Base-by-base conservation (phyloP, 2,113 vertebrate genomes). In the Murina feae region DNA sequence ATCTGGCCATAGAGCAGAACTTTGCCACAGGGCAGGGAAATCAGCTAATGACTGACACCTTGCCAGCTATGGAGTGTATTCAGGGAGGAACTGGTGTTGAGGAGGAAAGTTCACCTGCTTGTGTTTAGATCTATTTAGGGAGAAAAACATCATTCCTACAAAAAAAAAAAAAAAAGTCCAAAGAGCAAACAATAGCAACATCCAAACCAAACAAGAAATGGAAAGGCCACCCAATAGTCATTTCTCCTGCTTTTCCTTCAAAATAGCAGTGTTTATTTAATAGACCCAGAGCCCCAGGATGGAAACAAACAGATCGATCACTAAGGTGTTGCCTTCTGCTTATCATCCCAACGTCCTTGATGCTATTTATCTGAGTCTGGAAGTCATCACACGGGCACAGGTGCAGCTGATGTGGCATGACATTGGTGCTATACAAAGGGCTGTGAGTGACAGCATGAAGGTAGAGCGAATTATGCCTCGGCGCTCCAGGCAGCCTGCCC, bases 321-420 rank as follows among this genome's bases (percentile, higher is more conserved):
- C 47, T 0, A 44, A 90, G 87, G 81, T 81, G 76, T 92, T 80
- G 81, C n/a, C 66, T 21, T 60, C 66, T 85, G 94, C 92, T 87
- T 82, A 75, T 96, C 90, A 93, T 79, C 76, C 86, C 75, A 49
- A 94, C 14, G 72, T 60, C 92, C 7, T 74, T 69, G 85, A 93
- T 86, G 96, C 92, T 84, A 81, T 95, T 96, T 97, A 93, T 94
- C 90, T 81, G 81, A 96, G 92, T 83, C 93, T 89, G 92, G 95
- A 93, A 95, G 92, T 90, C 96, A 83, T 96, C 94, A 76, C 74
- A 42, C 0, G 10, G 90, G 82, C 94, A 71, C 96, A 96, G 95
- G 92, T 95, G 97, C 97, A 72, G 74, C 88, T 96, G 94, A 96
- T 94, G 92, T 71, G 66, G 89, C 94, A 42, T 96, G 96, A 93